These are phyloP conservation scores for Hirundo rustica DNA, from an alignment of 2,797 vertebrate species.

Conservation along the genomic window DNA sequence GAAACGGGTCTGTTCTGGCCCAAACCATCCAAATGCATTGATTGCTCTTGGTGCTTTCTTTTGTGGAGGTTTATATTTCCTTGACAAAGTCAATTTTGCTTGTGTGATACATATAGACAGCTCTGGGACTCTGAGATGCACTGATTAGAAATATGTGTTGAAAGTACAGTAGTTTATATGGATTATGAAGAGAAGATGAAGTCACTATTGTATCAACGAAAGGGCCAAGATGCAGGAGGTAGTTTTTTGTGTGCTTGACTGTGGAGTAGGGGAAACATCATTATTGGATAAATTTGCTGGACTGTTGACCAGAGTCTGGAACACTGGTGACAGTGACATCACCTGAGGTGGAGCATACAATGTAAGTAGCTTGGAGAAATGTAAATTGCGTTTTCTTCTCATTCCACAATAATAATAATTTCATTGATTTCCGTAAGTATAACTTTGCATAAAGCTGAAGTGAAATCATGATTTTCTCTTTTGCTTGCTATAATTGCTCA, in stretches of 20 bases:
- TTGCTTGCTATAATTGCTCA: slow-evolving; percentile 23
- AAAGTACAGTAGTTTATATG: neutral
- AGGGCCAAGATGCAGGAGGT: neutral
- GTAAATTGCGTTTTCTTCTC: neutral
- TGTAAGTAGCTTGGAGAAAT: neutral
- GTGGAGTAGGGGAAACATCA: neutral
- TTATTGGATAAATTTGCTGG: neutral
- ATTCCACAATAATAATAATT: neutral
- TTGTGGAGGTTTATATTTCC: neutral
- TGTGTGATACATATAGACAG: neutral
- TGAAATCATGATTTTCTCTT: slow-evolving; percentile 20
- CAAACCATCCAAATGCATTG: neutral
- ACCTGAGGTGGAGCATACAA: neutral
- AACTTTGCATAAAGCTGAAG: neutral
- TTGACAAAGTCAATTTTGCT: neutral
- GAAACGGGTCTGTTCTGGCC: neutral
- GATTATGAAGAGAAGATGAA: neutral
- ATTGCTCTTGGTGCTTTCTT: neutral
- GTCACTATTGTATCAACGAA: neutral
- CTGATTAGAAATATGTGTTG: neutral
- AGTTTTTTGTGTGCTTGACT: neutral
- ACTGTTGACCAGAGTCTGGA: neutral
- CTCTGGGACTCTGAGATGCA: neutral
- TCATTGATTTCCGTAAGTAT: neutral
- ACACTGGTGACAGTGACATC: neutral